Conservation (phyloP, 2,888 invertebrate species). For the Seladonia tumulorum region DNA sequence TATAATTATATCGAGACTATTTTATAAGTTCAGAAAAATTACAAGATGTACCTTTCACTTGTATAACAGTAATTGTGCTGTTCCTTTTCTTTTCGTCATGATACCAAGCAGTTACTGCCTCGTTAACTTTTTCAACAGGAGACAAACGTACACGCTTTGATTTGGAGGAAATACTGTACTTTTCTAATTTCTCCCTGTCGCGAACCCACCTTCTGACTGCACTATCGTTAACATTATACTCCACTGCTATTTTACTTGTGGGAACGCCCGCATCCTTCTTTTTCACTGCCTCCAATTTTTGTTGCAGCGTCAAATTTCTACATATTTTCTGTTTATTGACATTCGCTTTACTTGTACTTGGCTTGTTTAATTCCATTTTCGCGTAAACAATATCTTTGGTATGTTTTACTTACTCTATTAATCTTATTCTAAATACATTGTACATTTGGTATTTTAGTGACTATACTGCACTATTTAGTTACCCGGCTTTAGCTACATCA, state of each 20-base stretch:
- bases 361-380: background rate
- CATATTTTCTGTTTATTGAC: background rate
- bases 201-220: slow-evolving; percentile 1
- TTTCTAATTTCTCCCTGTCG: background rate
- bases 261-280: background rate
- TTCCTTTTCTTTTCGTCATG: background rate
- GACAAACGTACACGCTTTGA: background rate
- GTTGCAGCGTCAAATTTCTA: background rate
- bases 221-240: background rate
- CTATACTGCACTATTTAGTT: background rate
- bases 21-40: background rate
- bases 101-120: background rate
- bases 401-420: background rate
- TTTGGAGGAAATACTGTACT: background rate
- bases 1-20: background rate
- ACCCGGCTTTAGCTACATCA: background rate
- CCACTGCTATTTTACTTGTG: background rate
- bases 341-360: background rate
- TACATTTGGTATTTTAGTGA: background rate
- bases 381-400: background rate
- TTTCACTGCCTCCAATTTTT: background rate
- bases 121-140: background rate
- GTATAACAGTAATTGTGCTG: background rate
- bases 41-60: background rate
- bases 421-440: background rate